Evolutionary conservation across 35 echinoderm and acorn worm genomes (phyloP).

Genomic region (Lytechinus variegatus): DNA sequence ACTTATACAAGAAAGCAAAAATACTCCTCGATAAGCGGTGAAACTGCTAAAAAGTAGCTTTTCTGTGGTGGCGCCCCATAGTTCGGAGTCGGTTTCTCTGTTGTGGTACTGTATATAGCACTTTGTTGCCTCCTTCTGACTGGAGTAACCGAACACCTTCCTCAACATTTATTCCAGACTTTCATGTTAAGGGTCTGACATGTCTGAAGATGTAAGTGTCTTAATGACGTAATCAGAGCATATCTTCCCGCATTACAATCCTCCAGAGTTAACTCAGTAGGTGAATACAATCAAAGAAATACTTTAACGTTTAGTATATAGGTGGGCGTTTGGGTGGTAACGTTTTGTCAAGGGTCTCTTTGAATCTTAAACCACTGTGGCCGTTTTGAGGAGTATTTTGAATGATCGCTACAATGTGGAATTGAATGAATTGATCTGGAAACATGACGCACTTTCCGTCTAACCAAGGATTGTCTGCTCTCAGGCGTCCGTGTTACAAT

Average conservation of each 20-base stretch:
- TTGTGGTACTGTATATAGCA: background rate
- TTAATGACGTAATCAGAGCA: background rate
- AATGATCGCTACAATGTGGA: background rate
- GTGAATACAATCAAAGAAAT: background rate
- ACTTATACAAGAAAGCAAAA: too few species aligned
- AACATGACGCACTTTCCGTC: background rate
- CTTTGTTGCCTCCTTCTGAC: background rate
- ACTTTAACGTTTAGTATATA: background rate
- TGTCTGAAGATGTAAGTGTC: background rate
- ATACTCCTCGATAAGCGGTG: too few species aligned
- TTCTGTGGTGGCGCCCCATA: too few species aligned
- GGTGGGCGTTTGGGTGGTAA: background rate
- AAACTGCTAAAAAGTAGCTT: too few species aligned
- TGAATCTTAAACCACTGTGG: background rate
- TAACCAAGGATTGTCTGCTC: background rate
- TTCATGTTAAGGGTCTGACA: background rate
- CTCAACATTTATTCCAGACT: background rate
- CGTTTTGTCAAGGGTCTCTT: background rate
- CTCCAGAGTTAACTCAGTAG: background rate
- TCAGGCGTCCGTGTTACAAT: background rate
- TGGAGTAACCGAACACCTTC: background rate
- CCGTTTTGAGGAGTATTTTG: background rate
- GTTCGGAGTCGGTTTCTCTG: too few species aligned
- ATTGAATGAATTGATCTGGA: background rate
- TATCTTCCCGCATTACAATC: background rate